Base-by-base conservation (phyloP, 2,113 vertebrate species). In the Grallaria varia region DNA sequence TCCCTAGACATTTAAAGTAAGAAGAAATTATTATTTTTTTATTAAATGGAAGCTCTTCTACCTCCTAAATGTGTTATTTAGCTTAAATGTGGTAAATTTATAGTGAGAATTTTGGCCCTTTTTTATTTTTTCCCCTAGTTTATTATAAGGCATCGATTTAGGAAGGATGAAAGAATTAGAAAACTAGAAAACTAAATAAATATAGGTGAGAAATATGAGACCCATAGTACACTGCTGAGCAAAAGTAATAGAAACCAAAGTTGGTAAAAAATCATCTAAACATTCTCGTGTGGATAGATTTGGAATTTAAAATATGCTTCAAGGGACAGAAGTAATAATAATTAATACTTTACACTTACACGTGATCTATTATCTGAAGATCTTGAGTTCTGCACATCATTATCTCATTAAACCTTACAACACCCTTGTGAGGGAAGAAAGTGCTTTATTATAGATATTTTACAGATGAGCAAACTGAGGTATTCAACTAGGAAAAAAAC, bases 351-450 rank as follows among this genome's bases (percentile, higher is more conserved):
- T 94, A 44, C 31, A 52, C 8, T 78, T 85, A 35, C 13, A 72
- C 0, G 0, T 78, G 50, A 94, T 60, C 50, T 96, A 42, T 86
- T 93, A 76, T 67, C 45, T 94, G 53, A 74, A 84, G 50, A 76
- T 94, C 53, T 76, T 90, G 53, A 90, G 56, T 82, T 66, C 16
- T 78, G n/a, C 55, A 89, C 30, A 55, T 92, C 95, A 94, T 93
- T 96, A 82, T 91, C 84, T 67, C 78, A 89, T 96, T 95, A 97
- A 92, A 82, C n/a, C 35, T 90, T 91, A 91, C 50, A 89, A 80
- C 39, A 84, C 53, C 31, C 90, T 40, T 87, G 75, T 91, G 93
- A 96, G 66, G 56, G 47, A 88, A 42, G 62, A 76, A 95, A 96
- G 33, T 67, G 28, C 28, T 77, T 91, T 90, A 79, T 90, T 93